phyloP scores from a whole-genome alignment of 2,888 invertebrate species.

The Yponomeuta sedellus region DNA sequence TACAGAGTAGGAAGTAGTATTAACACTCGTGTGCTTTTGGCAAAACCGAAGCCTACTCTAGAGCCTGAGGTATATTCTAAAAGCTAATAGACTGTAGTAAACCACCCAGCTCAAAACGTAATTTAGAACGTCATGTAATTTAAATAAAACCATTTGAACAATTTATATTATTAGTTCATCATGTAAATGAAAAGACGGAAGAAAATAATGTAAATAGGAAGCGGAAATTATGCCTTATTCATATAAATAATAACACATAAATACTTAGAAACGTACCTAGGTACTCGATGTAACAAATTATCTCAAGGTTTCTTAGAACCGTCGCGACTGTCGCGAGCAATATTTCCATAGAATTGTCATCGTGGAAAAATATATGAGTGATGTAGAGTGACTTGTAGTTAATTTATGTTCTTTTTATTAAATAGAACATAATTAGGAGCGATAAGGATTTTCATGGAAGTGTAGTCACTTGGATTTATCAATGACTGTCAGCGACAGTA shows the following conservation, averaged over 20 bases:
- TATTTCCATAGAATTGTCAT: background rate
- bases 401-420: background rate
- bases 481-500: too few relatives aligned
- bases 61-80: too few relatives aligned
- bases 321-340: background rate
- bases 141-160: background rate
- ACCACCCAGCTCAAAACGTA: too few relatives aligned
- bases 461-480: too few relatives aligned
- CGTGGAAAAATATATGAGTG: background rate
- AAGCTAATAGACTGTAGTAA: too few relatives aligned
- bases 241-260: conserved; percentile 1
- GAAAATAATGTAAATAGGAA: conserved; percentile 3
- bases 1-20: too few relatives aligned
- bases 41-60: too few relatives aligned
- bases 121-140: background rate
- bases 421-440: too few relatives aligned
- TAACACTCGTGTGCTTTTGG: too few relatives aligned
- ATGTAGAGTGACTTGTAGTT: background rate
- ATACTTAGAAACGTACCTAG: background rate
- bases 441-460: too few relatives aligned
- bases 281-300: background rate
- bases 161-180: background rate
- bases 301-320: background rate
- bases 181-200: conserved; percentile 4
- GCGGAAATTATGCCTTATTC: conserved; percentile 2